Base-by-base conservation (phyloP, 2,113 vertebrate species). In the Bungarus multicinctus region DNA sequence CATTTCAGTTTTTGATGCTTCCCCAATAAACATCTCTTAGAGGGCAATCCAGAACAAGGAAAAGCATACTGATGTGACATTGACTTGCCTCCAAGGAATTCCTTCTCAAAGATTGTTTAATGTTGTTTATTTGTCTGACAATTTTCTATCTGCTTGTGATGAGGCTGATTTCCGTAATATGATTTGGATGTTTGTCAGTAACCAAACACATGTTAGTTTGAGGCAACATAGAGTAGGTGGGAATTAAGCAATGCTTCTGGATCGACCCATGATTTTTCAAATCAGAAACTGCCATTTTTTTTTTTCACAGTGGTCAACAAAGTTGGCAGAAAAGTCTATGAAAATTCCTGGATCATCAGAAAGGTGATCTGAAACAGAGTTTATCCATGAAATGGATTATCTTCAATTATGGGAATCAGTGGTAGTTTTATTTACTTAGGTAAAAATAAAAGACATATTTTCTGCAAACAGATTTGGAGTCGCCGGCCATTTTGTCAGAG, bases 261-360 rank as follows among this genome's bases (percentile, higher is more conserved):
- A 30, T 55, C 60, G 7, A n/a, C 23, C 22, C 34, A 23, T 7
- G 0, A 58, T 89, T 93, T n/a, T 34, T 22, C n/a, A 34, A 52
- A 93, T 88, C 89, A 85, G 0, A 0, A 89, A 93, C 27, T 87
- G 10, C 3, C 34, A 1, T 94, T 90, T 90, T 34, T 64, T 27
- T 60, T 69, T 34, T 69, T 2, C 69, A 89, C 89, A 86, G 60
- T 16, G 52, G 20, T 11, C 87, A 93, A 39, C 93, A 86, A 95
- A 27, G 10, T 53, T 27, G 55, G 30, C 54, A 53, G 69, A 90
- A 93, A 92, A 55, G n/a, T 47, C 93, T 95, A 89, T 57, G 91
- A 7, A 54, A 89, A 45, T 22, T 93, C 91, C 43, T 0, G 0
- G 9, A n/a, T 74, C 74, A 53, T 93, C 0, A 2, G 57, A 94